Evolutionary conservation across 37 sponge, comb jelly and placozoan species (phyloP).

Genomic region (Corticium candelabrum): DNA sequence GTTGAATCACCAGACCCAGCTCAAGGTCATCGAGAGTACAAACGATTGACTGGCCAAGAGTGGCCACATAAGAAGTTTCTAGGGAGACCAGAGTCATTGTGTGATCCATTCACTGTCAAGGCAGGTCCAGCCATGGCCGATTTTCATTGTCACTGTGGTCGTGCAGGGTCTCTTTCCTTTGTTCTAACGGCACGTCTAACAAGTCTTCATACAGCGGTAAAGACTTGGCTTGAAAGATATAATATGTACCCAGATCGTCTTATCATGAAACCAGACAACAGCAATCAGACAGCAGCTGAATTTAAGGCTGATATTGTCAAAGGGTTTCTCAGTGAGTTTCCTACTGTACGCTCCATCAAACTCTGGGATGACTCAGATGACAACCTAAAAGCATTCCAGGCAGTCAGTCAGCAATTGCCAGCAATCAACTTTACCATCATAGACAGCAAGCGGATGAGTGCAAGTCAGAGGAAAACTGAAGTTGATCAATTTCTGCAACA

Average conservation of each 20-base stretch:
- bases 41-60: constrained; percentile 35
- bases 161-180: constrained; percentile 47
- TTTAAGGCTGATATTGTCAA: constrained; percentile 45
- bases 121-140: constrained; percentile 69
- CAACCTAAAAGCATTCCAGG: constrained; percentile 42
- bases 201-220: constrained; percentile 21
- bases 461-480: neutral
- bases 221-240: constrained; percentile 24
- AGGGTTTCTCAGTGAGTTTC: constrained; percentile 34
- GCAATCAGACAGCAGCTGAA: constrained; percentile 12
- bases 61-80: constrained; percentile 68
- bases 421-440: neutral
- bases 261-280: constrained; percentile 53
- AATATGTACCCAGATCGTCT: constrained; percentile 36
- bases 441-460: neutral
- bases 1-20: constrained; percentile 43
- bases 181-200: constrained; percentile 58
- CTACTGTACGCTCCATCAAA: constrained; percentile 32
- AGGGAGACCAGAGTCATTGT: constrained; percentile 54
- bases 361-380: constrained; percentile 68
- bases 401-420: constrained; percentile 11
- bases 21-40: constrained; percentile 45
- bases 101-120: constrained; percentile 36
- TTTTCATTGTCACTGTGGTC: constrained; percentile 23
- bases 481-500: constrained; percentile 17